Base-by-base conservation (phyloP, 1,140 invertebrate genomes). In the Probaryconus sp. region DNA sequence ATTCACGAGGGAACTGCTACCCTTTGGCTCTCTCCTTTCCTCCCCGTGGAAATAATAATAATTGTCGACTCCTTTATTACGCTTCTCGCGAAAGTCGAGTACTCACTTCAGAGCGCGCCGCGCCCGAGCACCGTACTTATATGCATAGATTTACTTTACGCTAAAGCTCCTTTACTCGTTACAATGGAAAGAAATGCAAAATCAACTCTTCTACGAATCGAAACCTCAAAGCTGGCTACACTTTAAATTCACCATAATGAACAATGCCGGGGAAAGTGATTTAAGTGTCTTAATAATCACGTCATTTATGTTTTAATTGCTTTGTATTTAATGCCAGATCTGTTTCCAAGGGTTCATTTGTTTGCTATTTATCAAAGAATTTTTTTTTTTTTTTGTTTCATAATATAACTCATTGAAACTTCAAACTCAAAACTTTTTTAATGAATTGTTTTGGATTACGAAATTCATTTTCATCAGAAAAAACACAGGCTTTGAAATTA, bases 61-160 rank as follows among this genome's bases (percentile, higher is more conserved):
- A 73, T 73, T 73, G 69, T 73, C 53, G 69, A 55, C 69, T 73
- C 61, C 45, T 73, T 73, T 73, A 72, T 71, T 71, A 71, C 58
- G 58, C 67, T 71, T 50, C 67, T 56, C 43, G 67, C 38, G 56
- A 71, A 71, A 71, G 63, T 61, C 48, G 48, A 67, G 69, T 21
- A 67, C 50, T 63, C 50, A 63, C 56, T 55, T 74, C 24, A 51
- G 56, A 56, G 58, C 43, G 48, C 37, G 56, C 71, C 58, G 64
- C 38, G 50, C 55, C n/a, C 43, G 48, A 67, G 64, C 56, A 67
- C n/a, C n/a, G n/a, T n/a, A n/a, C 56, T 68, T 68, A 56, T 43
- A 50, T 43, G 56, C 53, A 70, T 70, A 72, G 69, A 72, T 64
- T 51, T 60, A 51, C 38, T 72, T 64, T 60, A 53, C 53, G 17